Evolutionary conservation across 2,888 invertebrate genomes (phyloP), one percentile per base, ranked within the genome.

Genomic region (Pteria penguin): DNA sequence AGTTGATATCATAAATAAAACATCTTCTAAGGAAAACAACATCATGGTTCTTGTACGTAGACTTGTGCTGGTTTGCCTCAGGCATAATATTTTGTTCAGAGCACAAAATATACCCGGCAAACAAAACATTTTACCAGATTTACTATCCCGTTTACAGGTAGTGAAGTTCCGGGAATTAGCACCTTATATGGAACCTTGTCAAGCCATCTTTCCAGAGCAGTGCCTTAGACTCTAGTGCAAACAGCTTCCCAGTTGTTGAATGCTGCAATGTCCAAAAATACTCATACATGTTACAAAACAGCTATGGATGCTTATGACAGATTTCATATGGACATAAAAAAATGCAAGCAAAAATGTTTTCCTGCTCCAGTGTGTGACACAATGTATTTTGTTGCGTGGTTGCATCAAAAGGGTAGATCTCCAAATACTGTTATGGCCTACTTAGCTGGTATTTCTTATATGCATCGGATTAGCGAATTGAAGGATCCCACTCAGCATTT

Each of bases 111-210:
- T n/a, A n/a, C n/a, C 60, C 1, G 78, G 75, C 1, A 76, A 78
- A 57, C 3, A 60, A 1, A 82, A 76, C 57, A n/a, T 71, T 45
- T 76, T 77, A 69, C 67, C 75, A 18, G 80, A 76, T 22, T 65
- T 71, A 24, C 63, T 79, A n/a, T 75, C 76, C 24, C 78, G 76
- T 72, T 79, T 70, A 52, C 75, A 82, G 79, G 61, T 81, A 8
- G n/a, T 33, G 2, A 57, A 73, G 54, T 75, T 80, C 66, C 45
- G 55, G 22, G 18, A 14, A 4, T 18, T 63, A 22, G 76, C 76
- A 14, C 76, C 78, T 27, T 2, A 54, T n/a, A 67, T 67, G 31
- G 67, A 55, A 31, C 26, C 18, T 14, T 29, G 2, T 22, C 67
- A 5, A 8, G 29, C 31, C n/a, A n/a, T 4, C 5, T 55, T 55